Conservation (phyloP, 1,140 invertebrate species). For the Teleopsis dalmanni region DNA sequence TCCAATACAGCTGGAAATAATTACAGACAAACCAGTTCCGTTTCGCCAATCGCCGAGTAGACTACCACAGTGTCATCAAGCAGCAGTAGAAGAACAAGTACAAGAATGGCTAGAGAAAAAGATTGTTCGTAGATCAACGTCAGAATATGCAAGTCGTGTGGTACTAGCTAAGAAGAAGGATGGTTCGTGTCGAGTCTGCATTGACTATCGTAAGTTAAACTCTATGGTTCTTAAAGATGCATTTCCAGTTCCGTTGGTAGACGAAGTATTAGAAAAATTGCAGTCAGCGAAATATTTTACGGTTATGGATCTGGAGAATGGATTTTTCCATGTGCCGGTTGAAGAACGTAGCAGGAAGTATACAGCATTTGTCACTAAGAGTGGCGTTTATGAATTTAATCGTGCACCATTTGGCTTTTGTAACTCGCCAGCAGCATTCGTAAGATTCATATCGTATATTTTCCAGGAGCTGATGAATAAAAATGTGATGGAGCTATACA, state of each 20-base stretch:
- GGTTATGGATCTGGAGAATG: slow-evolving; percentile 5
- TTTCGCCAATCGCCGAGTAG: slow-evolving; percentile 7
- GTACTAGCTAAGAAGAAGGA: slow-evolving; percentile 7
- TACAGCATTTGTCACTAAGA: slow-evolving; percentile 2
- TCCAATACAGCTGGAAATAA: neutral
- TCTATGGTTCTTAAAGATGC: neutral
- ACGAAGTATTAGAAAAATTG: slow-evolving; percentile 2
- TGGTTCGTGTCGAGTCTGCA: slow-evolving; percentile 1
- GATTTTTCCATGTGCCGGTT: slow-evolving; percentile 10
- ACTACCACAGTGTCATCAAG: neutral
- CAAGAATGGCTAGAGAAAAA: neutral
- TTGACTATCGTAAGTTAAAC: slow-evolving; percentile 7
- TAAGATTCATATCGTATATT: neutral
- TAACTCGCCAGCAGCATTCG: slow-evolving; percentile 3
- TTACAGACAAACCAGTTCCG: neutral
- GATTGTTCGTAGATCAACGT: neutral
- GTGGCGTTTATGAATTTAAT: neutral
- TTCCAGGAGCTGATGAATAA: neutral
- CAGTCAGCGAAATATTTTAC: neutral
- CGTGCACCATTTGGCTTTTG: slow-evolving; percentile 5
- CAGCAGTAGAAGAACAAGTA: neutral
- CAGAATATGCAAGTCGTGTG: neutral
- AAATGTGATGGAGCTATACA: neutral
- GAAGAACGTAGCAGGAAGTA: slow-evolving; percentile 3
- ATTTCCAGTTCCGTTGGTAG: slow-evolving; percentile 3